Evolutionary conservation across 2,113 vertebrate genomes (phyloP).

Genomic region (Ranitomeya variabilis): DNA sequence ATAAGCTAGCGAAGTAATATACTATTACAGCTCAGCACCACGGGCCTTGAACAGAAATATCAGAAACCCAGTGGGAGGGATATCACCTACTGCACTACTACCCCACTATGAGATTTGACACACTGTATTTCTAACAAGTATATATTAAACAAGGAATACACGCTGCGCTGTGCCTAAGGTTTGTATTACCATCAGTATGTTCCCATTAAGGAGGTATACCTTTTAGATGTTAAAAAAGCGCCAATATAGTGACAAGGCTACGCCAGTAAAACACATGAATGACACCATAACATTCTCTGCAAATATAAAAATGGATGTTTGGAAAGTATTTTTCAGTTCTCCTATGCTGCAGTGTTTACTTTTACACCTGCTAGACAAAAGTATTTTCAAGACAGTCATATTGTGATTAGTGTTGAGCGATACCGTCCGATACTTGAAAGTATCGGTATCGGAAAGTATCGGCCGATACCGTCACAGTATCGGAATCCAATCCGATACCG

Average conservation of each 20-base stretch:
- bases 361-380: neutral
- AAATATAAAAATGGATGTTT: neutral
- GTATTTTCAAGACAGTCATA: neutral
- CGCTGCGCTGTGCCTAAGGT: constrained; percentile 26
- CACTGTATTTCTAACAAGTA: constrained; percentile 50
- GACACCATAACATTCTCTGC: neutral
- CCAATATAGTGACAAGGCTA: neutral
- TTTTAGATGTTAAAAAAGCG: neutral
- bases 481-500: too few relatives aligned
- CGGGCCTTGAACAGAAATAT: constrained; percentile 28
- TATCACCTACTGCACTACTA: constrained; percentile 44
- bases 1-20: constrained; percentile 24
- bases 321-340: neutral
- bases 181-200: constrained; percentile 32
- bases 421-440: too few relatives aligned
- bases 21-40: constrained; percentile 46
- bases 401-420: too few relatives aligned
- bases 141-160: constrained; percentile 26
- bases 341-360: neutral
- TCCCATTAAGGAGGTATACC: constrained; percentile 23
- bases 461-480: too few relatives aligned
- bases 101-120: constrained; percentile 45
- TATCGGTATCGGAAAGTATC: too few relatives aligned
- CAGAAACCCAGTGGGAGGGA: constrained; percentile 38
- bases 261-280: neutral